Base-by-base conservation (phyloP, 1,140 invertebrate species). In the Drosophila tsacasi region DNA sequence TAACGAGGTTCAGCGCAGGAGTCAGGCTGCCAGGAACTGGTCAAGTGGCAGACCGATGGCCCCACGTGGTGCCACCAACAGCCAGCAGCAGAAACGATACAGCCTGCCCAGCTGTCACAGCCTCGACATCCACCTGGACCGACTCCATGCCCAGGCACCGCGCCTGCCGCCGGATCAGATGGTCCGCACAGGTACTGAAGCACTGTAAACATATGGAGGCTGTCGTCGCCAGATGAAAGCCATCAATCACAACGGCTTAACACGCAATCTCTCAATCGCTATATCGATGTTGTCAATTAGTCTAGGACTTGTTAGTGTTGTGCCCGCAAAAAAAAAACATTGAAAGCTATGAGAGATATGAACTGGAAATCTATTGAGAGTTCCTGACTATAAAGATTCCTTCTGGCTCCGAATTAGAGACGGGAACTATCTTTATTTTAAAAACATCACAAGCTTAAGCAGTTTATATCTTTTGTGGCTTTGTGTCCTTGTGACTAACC, bases 31-130 rank as follows among this genome's bases (percentile, higher is more conserved):
- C 19, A 76, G 64, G 57, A 78, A 83, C 94, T 94, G 92, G 95
- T 94, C 5, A 94, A 62, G 91, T 93, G 95, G 76, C 93, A 94
- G 57, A 91, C 93, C 79, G 2, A 35, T 49, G 49, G 79, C 83
- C 23, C 60, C 80, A 9, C 89, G 82, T 15, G 85, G 15, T 3
- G 10, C 39, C 15, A 32, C 21, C 15, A 61, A 72, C 57, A 77
- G 78, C 44, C 52, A 52, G 40, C 52, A 55, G 32, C 94, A 93
- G 79, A 94, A 93, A 69, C 93, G 93, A 59, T 91, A 93, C 54
- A 93, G 92, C 61, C 85, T 94, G 49, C 92, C 94, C 40, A 93
- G 83, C 69, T 79, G 71, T 50, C 91, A 92, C 58, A 82, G 68
- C 55, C 77, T 94, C 17, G 87, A 93, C 66, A 91, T 93, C 32